phyloP scores from a whole-genome alignment of 2,888 invertebrate species.

The Trissoscelio sp. region DNA sequence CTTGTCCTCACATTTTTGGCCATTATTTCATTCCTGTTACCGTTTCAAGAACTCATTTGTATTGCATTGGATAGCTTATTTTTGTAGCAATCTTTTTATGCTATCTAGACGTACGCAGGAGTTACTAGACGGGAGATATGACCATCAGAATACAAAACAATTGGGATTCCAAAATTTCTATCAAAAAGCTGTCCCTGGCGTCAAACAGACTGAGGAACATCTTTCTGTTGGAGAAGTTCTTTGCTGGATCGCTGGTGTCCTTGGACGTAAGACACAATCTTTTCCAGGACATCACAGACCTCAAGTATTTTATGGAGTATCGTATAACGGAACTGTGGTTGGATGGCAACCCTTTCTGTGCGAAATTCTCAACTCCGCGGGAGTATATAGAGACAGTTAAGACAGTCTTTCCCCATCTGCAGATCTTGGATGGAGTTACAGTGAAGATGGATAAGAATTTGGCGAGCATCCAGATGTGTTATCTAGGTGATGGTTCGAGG shows the following conservation, averaged over 20 bases:
- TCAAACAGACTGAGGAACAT: conserved; percentile 76
- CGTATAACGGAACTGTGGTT: conserved; percentile 80
- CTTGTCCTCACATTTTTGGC: too few relatives aligned
- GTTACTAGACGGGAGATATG: too few relatives aligned
- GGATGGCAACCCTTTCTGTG: conserved; percentile 81
- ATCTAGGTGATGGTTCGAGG: conserved; percentile 75
- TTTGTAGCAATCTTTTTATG: too few relatives aligned
- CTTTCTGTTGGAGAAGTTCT: conserved; percentile 76
- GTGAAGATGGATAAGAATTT: conserved; percentile 77
- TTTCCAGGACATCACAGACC: conserved; percentile 74
- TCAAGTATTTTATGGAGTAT: conserved; percentile 78
- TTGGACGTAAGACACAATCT: conserved; percentile 79
- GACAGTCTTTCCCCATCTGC: conserved; percentile 78
- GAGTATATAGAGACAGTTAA: conserved; percentile 78
- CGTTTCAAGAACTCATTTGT: too few relatives aligned
- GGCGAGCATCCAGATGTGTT: conserved; percentile 74
- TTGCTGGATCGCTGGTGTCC: conserved; percentile 76
- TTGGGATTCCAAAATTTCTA: conserved; percentile 75
- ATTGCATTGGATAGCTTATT: too few relatives aligned
- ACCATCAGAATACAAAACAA: too few relatives aligned
- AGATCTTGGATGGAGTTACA: conserved; percentile 78
- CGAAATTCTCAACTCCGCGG: conserved; percentile 72
- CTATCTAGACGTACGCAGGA: too few relatives aligned
- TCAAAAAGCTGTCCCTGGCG: conserved; percentile 78
- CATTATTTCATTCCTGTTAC: too few relatives aligned